Evolutionary conservation across 2,888 invertebrate genomes (phyloP).

Genomic region (Elysia crispata): DNA sequence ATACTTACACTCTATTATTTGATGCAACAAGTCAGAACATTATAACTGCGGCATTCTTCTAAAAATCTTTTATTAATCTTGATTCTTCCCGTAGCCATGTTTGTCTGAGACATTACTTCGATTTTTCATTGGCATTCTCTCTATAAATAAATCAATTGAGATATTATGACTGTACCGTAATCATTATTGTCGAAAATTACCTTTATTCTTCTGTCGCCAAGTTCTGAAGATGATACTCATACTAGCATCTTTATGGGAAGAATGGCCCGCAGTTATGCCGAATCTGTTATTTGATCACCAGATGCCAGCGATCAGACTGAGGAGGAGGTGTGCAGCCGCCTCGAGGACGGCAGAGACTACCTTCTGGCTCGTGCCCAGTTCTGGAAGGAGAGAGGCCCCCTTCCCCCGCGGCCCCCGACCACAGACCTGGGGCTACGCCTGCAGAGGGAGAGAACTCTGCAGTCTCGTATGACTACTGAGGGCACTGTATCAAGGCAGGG

Average conservation of each 20-base stretch:
- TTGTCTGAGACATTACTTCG: not conserved
- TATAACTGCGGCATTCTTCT: too few relatives aligned
- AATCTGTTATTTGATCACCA: not conserved
- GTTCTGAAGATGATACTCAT: too few relatives aligned
- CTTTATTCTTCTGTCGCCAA: too few relatives aligned
- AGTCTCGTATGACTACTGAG: too few relatives aligned
- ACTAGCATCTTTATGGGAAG: too few relatives aligned
- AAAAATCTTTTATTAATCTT: not conserved
- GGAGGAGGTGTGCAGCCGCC: slow-evolving; percentile 5
- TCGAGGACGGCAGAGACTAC: slow-evolving; percentile 55
- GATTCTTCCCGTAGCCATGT: not conserved
- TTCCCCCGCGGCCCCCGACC: slow-evolving; percentile 59
- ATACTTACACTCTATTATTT: too few relatives aligned
- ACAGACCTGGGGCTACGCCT: slow-evolving; percentile 58
- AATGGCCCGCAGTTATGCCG: too few relatives aligned
- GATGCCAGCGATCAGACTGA: slow-evolving; percentile 13
- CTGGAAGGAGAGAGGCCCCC: slow-evolving; percentile 58
- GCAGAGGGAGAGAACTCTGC: slow-evolving; percentile 37
- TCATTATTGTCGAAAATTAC: too few relatives aligned
- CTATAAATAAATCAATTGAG: not conserved
- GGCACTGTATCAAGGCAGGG: too few relatives aligned
- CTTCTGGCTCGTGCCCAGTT: slow-evolving; percentile 57
- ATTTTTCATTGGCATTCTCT: not conserved
- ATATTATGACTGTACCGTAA: too few relatives aligned
- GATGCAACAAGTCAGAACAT: too few relatives aligned